phyloP scores from a whole-genome alignment of 2,888 invertebrate genomes.

The Tachina lurida region DNA sequence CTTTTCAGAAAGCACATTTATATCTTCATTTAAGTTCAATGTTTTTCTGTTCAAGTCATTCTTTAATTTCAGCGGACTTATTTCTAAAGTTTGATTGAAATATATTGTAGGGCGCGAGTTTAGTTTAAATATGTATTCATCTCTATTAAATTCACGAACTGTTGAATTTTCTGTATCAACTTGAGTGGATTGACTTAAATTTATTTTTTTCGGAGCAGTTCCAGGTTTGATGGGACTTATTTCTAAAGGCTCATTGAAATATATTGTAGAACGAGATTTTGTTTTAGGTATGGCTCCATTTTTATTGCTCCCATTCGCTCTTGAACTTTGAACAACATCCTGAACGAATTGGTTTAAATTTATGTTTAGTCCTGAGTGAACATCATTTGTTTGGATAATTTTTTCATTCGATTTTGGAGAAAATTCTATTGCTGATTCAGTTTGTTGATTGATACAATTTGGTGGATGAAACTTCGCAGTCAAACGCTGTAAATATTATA shows the following conservation, averaged over 20 bases:
- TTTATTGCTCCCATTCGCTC: neutral
- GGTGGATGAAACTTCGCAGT: too few species aligned
- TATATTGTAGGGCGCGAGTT: neutral
- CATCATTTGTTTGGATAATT: too few species aligned
- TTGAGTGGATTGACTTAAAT: constrained; percentile 9
- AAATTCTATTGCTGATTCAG: too few species aligned
- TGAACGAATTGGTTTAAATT: constrained; percentile 20
- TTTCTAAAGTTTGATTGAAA: constrained; percentile 31
- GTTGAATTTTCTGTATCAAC: neutral
- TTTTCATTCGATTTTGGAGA: too few species aligned
- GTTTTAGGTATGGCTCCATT: constrained; percentile 27
- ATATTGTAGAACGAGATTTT: neutral
- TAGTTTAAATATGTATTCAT: constrained; percentile 19
- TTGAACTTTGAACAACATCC: neutral
- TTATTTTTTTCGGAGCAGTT: neutral
- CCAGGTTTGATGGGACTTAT: neutral
- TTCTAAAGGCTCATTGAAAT: constrained; percentile 29
- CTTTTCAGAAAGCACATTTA: neutral
- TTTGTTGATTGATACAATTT: too few species aligned
- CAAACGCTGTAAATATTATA: too few species aligned
- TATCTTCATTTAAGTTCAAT: constrained; percentile 30
- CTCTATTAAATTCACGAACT: neutral
- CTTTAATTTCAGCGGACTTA: neutral
- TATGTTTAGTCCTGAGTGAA: neutral
- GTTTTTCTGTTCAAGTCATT: neutral